A percentile compares a stretch with the other conserved stretches of the same genome.
Evolutionary conservation across 2,797 vertebrate species (phyloP).

Genomic region (Bufotes viridis): DNA sequence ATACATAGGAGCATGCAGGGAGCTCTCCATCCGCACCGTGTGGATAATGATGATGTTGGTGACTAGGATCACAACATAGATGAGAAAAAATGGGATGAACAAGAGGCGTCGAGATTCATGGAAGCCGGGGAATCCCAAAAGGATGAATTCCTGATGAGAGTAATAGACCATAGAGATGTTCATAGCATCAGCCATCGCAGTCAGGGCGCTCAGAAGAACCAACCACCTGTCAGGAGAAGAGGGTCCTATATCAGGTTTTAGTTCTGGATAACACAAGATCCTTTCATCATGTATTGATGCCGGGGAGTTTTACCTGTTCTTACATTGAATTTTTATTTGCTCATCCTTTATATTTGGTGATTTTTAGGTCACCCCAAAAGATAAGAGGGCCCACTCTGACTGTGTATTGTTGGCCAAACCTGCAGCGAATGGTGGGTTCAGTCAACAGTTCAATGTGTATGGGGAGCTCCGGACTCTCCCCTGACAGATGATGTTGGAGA

Average conservation of each 20-base stretch:
- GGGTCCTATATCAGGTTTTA: neutral
- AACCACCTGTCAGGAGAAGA: neutral
- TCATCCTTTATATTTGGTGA: too few relatives aligned
- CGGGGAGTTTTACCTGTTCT: too few relatives aligned
- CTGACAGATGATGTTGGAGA: too few relatives aligned
- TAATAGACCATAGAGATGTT: neutral
- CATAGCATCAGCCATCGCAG: neutral
- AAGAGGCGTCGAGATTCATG: neutral
- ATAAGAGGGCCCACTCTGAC: too few relatives aligned
- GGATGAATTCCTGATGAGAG: neutral
- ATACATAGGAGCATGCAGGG: constrained; percentile 60
- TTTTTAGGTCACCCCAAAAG: too few relatives aligned
- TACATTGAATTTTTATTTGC: too few relatives aligned
- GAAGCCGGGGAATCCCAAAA: neutral
- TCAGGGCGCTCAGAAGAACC: neutral
- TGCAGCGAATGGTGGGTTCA: too few relatives aligned
- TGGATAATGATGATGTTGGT: constrained; percentile 59
- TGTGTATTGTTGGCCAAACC: too few relatives aligned
- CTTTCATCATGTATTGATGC: too few relatives aligned
- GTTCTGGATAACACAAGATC: neutral
- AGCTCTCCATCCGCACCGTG: constrained; percentile 3
- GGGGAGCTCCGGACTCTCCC: too few relatives aligned
- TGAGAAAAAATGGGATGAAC: neutral
- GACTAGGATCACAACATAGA: neutral
- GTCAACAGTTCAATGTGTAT: too few relatives aligned